phyloP scores from a whole-genome alignment of 2,113 vertebrate genomes.

The Bos javanicus region DNA sequence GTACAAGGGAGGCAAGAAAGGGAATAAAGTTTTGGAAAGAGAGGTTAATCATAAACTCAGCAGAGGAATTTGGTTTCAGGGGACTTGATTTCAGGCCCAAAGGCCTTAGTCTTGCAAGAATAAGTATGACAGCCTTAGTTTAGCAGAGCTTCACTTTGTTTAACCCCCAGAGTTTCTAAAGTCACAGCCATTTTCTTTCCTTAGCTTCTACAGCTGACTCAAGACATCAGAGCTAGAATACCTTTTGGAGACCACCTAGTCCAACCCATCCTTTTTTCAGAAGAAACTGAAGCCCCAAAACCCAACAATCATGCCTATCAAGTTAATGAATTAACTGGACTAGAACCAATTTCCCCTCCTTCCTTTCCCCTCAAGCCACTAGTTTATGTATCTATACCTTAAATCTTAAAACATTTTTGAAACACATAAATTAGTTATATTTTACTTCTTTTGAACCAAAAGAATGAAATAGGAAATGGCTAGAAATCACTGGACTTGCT shows the following conservation, averaged over 20 bases:
- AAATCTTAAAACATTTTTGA: slow-evolving; percentile 35
- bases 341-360: not conserved
- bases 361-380: not conserved
- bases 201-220: not conserved
- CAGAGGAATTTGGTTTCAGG: not conserved
- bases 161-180: not conserved
- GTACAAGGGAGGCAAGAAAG: not conserved
- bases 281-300: not conserved
- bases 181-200: not conserved
- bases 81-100: not conserved
- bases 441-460: slow-evolving; percentile 39
- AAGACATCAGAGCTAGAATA: not conserved
- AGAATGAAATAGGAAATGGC: not conserved
- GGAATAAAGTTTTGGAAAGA: not conserved
- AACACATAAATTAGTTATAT: slow-evolving; percentile 5
- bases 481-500: not conserved
- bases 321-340: not conserved
- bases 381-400: not conserved
- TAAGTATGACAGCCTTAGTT: not conserved
- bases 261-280: not conserved
- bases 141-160: slow-evolving; percentile 10
- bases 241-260: not conserved
- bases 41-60: not conserved
- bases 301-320: not conserved
- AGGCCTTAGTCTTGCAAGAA: not conserved